Conservation (phyloP, 2,797 vertebrate species). For the Coregonus suidteri region DNA sequence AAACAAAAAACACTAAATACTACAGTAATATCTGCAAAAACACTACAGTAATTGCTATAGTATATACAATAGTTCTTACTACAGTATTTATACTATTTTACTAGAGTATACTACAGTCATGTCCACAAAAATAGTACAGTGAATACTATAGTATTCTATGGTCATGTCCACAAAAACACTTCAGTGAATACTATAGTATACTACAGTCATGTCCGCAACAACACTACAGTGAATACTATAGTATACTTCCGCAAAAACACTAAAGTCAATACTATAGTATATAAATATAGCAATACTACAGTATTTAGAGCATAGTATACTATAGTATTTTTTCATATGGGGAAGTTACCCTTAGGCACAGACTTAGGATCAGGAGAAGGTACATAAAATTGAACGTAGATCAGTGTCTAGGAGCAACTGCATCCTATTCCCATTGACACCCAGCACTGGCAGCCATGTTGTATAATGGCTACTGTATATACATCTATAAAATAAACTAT, state of each 20-base stretch:
- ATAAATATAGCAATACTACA: background rate
- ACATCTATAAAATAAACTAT: background rate
- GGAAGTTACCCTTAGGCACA: background rate
- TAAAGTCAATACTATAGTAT: background rate
- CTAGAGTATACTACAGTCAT: too few relatives aligned
- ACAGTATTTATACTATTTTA: too few relatives aligned
- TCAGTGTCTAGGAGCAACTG: background rate
- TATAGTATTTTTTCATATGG: background rate
- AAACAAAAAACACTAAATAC: too few relatives aligned
- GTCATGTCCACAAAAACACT: too few relatives aligned
- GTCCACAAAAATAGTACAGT: too few relatives aligned
- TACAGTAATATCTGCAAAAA: too few relatives aligned
- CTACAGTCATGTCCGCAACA: too few relatives aligned
- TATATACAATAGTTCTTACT: too few relatives aligned
- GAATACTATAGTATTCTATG: too few relatives aligned
- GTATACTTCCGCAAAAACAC: conserved; percentile 45
- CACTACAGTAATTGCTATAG: too few relatives aligned
- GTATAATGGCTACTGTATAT: background rate
- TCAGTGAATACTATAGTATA: too few relatives aligned
- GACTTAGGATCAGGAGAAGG: background rate
- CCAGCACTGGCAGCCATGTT: background rate
- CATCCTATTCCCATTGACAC: background rate
- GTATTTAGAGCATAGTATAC: too few relatives aligned
- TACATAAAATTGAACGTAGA: background rate
- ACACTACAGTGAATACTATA: conserved; percentile 35